Evolutionary conservation across 2,888 invertebrate genomes (phyloP), one percentile per base, ranked within the genome.

Genomic region (Molorchus minor): DNA sequence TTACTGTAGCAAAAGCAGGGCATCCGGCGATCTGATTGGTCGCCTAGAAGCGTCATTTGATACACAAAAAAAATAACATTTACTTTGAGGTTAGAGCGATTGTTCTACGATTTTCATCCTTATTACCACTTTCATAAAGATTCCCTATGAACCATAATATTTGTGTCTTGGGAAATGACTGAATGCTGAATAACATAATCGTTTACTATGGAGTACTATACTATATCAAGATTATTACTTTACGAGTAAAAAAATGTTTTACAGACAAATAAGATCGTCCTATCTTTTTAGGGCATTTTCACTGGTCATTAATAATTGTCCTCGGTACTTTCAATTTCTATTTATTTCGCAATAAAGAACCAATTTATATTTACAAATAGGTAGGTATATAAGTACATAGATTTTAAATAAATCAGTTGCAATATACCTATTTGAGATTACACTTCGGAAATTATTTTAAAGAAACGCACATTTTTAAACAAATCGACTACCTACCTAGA

Each of bases 1-100:
- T 79, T 77, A 75, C 79, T 76, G 71, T 73, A 69, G 73, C 71
- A 69, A 75, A 76, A 79, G 76, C 80, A 81, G 76, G 81, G 80
- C 77, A 79, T 74, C 72, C 73, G 65, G 71, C 69, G 49, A 67
- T 71, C 74, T 71, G 76, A 81, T 81, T 81, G 81, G 81, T 71
- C 71, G 72, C 67, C 72, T 69, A 66, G 63, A 70, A 72, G 80
- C 80, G 80, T 80, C 81, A 80, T 80, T 79, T 80, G 80, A 80
- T 79, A 80, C 78, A 79, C 76, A 79, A 79, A 79, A 79, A n/a
- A 79, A 80, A 79, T 76, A 77, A 79, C 76, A 77, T 74, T 75
- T 72, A 72, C 74, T 75, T 77, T 78, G 77, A 79, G 77, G 77
- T 77, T 76, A 77, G 71, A 65, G 51, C 58, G 64, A 52, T 63